Evolutionary conservation across 1,140 invertebrate species (phyloP).

Genomic region (Sycobia sp.): DNA sequence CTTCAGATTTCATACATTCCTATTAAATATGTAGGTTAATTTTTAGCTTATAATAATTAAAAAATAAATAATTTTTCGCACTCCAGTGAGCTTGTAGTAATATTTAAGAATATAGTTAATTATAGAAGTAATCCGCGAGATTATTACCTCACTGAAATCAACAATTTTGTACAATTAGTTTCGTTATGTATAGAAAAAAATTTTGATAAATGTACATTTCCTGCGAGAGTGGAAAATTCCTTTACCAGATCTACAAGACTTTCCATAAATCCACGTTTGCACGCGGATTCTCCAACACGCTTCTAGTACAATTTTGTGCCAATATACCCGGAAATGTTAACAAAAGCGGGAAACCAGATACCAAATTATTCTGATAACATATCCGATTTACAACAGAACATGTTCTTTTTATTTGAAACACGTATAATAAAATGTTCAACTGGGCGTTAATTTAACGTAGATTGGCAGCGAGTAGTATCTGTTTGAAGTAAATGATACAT

Average conservation of each 20-base stretch:
- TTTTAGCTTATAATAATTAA: conserved; percentile 46
- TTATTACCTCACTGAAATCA: background rate
- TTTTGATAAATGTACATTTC: conserved; percentile 37
- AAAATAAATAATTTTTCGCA: conserved; percentile 33
- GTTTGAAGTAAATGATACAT: background rate
- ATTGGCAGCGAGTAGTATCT: background rate
- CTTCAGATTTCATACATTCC: conserved; percentile 47
- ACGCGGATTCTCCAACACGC: conserved; percentile 45
- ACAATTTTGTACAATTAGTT: conserved; percentile 32
- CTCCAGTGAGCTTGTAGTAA: conserved; percentile 21
- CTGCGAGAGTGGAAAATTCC: too few species aligned
- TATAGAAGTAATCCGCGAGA: conserved; percentile 21
- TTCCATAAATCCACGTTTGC: conserved; percentile 29
- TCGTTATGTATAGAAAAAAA: conserved; percentile 19
- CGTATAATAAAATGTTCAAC: background rate
- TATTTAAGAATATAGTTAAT: conserved; percentile 19
- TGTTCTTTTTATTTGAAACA: conserved; percentile 5
- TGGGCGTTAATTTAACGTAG: conserved; percentile 4
- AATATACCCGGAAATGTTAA: conserved; percentile 55
- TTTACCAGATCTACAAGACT: conserved; percentile 33
- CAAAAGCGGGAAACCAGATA: conserved; percentile 44
- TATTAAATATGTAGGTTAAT: conserved; percentile 50
- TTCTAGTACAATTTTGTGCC: conserved; percentile 60
- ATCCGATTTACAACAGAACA: conserved; percentile 21
- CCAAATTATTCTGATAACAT: conserved; percentile 35